Conservation (phyloP, 2,113 vertebrate species). For the Mellivora capensis region DNA sequence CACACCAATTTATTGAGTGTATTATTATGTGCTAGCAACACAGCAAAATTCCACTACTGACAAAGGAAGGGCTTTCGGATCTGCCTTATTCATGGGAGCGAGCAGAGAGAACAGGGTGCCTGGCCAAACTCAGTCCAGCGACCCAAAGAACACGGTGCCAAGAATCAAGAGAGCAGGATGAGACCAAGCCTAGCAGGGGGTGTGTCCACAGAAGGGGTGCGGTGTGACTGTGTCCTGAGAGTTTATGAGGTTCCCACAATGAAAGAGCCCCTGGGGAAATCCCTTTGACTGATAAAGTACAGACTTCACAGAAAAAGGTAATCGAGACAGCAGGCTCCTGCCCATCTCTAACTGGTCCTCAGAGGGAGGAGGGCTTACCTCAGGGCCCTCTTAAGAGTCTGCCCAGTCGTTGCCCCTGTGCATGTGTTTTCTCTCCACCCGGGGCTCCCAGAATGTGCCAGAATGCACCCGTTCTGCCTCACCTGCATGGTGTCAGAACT, state of each 20-base stretch:
- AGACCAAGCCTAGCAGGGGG: background rate
- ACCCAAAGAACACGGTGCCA: background rate
- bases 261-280: background rate
- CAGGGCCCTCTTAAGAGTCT: accelerated
- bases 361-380: background rate
- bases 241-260: background rate
- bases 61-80: background rate
- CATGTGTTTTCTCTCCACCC: background rate
- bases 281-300: background rate
- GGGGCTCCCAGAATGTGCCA: background rate
- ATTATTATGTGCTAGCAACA: background rate
- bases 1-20: background rate
- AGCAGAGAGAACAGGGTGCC: background rate
- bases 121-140: background rate
- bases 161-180: background rate
- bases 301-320: background rate
- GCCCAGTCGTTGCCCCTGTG: background rate
- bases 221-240: background rate
- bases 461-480: background rate
- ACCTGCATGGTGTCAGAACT: background rate
- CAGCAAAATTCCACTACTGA: background rate
- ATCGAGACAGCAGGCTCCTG: background rate
- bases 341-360: too few species aligned
- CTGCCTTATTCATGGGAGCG: background rate
- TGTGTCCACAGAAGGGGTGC: too few species aligned